Percentiles rank a stretch among this genome's conserved stretches.
phyloP scores from a whole-genome alignment of 2,888 invertebrate genomes.

The Polyommatus icarus region DNA sequence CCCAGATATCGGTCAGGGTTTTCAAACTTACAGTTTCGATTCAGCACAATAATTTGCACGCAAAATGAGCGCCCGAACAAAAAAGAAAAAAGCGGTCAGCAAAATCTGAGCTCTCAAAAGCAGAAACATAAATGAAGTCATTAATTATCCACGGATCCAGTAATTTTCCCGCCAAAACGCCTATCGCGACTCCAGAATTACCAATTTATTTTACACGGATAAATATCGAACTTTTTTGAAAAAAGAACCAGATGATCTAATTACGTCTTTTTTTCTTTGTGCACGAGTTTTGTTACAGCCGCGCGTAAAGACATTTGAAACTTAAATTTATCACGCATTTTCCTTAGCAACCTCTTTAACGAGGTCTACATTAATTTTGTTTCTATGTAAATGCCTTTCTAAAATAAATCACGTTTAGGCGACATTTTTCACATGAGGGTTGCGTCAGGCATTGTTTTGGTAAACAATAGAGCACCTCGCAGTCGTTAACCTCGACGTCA shows the following conservation, averaged over 20 bases:
- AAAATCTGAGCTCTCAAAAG: conserved; percentile 77
- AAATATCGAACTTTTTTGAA: background rate
- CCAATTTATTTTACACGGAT: conserved; percentile 30
- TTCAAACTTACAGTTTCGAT: conserved; percentile 62
- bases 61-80: conserved; percentile 57
- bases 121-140: conserved; percentile 80
- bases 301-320: background rate
- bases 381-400: conserved; percentile 22
- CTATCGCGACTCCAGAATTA: conserved; percentile 37
- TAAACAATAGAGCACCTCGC: conserved; percentile 77
- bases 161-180: conserved; percentile 59
- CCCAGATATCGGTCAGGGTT: conserved; percentile 45
- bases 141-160: conserved; percentile 77
- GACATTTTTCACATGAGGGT: conserved; percentile 60
- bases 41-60: conserved; percentile 69
- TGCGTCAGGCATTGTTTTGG: conserved; percentile 74
- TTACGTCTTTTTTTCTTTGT: conserved; percentile 12
- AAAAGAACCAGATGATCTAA: background rate
- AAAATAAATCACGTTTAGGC: conserved; percentile 42
- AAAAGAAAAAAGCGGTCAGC: conserved; percentile 56
- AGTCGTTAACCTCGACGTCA: conserved; percentile 78
- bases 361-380: conserved; percentile 27
- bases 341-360: conserved; percentile 34
- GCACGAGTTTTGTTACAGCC: background rate
- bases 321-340: background rate